Evolutionary conservation across 2,113 vertebrate species (phyloP).

Genomic region (Pterocles burchelli): DNA sequence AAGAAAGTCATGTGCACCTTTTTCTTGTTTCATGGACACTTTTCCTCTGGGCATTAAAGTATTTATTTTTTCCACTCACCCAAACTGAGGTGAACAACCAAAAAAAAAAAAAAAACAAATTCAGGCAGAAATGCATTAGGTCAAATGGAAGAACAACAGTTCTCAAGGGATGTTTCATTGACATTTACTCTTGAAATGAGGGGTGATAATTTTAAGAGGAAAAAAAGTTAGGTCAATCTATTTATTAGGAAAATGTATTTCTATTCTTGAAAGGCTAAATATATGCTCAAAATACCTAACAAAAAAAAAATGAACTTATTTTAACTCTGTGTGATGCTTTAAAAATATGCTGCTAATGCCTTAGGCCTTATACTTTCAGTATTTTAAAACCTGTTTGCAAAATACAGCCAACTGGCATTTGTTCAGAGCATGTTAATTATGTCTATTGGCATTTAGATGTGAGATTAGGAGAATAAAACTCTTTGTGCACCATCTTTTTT

Average conservation of each 20-base stretch:
- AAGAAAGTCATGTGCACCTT: fast-evolving
- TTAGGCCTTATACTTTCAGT: not conserved
- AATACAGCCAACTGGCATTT: not conserved
- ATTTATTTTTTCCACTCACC: not conserved
- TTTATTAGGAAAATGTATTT: not conserved
- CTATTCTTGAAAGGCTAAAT: not conserved
- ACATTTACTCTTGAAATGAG: not conserved
- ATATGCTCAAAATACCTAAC: not conserved
- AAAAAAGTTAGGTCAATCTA: not conserved
- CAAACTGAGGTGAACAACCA: not conserved
- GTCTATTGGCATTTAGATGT: not conserved
- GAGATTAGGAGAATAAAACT: not conserved
- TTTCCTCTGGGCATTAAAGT: not conserved
- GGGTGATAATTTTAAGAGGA: not conserved
- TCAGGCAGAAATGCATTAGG: not conserved
- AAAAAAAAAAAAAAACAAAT: not conserved
- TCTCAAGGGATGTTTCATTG: not conserved
- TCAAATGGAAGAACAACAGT: not conserved
- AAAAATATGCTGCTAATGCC: not conserved
- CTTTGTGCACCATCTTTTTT: constrained; percentile 13
- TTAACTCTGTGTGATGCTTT: not conserved
- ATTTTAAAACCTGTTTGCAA: constrained; percentile 37
- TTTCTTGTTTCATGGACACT: not conserved
- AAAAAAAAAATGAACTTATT: not conserved
- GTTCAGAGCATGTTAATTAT: not conserved